Base-by-base conservation (phyloP, 2,888 invertebrate genomes). In the Agonopterix arenella region DNA sequence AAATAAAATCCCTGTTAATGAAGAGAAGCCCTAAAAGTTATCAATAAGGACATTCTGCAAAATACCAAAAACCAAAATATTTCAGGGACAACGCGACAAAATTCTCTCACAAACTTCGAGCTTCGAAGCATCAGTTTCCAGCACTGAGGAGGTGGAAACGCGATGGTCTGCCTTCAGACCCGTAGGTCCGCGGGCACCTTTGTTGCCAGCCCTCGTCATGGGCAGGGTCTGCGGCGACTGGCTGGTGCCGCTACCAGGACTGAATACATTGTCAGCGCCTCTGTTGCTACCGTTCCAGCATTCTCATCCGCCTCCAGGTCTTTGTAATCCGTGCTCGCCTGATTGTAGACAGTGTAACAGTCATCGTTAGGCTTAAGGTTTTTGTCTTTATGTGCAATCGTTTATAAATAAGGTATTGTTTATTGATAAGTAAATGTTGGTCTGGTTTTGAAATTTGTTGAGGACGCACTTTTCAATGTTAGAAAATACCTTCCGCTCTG, bases 181-280 rank as follows among this genome's bases (percentile, higher is more conserved):
- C 0, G 90, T 90, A 1, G 88, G 89, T 0, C 88, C 84, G 0
- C 73, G 88, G 0, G 81, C 86, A n/a, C 89, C 89, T 0, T 57
- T 88, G 41, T 63, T 89, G 8, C 86, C 89, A 0, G 86, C 89
- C 0, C 53, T 90, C 9, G 88, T 89, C 11, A 89, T 90, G 83
- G 86, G 89, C 3, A 64, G 89, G n/a, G 89, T 90, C 0, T 89
- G 89, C 47, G 90, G 89, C 0, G 90, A 90, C 28, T 90, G 90
- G 89, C 68, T 90, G 49, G 84, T 90, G 10, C 89, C 89, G 0
- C 58, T 89, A 43, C 89, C 89, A 0, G 81, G 84, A 0, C 51
- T 90, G 10, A 85, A 89, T 0, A 64, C 88, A 0, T 63, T 89
- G 0, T 88, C 86, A 0, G 68, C 76, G 1, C 86, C 84, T 2